Evolutionary conservation across 2,113 vertebrate genomes (phyloP).

Genomic region (Mionectes macconnelli): DNA sequence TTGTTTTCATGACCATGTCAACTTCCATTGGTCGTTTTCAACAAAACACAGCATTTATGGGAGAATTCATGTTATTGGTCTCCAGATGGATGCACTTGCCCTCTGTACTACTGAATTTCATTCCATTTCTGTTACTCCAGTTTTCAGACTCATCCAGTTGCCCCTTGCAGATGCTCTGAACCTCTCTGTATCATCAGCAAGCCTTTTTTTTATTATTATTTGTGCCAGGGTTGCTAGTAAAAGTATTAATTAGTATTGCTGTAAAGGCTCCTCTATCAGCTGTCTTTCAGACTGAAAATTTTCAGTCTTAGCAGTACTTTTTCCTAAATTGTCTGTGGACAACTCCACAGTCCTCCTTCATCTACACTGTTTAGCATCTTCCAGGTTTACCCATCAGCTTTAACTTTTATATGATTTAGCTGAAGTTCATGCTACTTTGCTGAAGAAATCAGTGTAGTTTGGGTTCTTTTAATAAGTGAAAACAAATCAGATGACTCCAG

Average conservation of each 20-base stretch:
- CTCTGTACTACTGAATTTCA: not conserved
- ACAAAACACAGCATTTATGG: not conserved
- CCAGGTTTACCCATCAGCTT: not conserved
- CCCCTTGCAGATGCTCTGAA: not conserved
- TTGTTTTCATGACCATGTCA: not conserved
- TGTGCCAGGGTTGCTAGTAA: not conserved
- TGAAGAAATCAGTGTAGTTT: not conserved
- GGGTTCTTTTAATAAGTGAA: not conserved
- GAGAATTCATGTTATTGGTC: not conserved
- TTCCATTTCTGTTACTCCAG: not conserved
- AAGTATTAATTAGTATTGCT: not conserved
- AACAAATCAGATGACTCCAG: not conserved
- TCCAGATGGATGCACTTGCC: not conserved
- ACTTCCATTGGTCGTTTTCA: not conserved
- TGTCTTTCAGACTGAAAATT: not conserved
- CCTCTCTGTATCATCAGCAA: not conserved
- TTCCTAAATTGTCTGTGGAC: not conserved
- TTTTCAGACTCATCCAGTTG: not conserved
- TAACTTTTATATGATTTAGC: not conserved
- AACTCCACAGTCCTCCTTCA: not conserved
- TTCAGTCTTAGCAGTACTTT: not conserved
- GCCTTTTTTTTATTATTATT: not conserved
- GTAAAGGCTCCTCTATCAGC: not conserved
- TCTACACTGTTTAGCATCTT: not conserved
- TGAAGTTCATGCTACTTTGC: not conserved